These are phyloP conservation scores for Drosophila neoperkinsi DNA, from an alignment of 2,888 invertebrate species.

Conservation along the genomic window DNA sequence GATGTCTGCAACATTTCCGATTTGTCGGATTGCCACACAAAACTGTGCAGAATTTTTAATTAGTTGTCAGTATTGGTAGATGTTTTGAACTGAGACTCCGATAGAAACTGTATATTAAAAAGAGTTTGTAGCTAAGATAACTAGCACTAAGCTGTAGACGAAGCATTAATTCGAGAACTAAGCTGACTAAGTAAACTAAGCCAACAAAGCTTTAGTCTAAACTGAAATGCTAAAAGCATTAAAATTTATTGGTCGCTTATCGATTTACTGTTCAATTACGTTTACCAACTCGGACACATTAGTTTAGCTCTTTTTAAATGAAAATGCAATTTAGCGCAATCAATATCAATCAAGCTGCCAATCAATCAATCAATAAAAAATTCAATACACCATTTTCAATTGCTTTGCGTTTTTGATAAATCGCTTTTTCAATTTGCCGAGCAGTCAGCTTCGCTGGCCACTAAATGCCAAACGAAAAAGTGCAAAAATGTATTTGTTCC, in stretches of 20 bases:
- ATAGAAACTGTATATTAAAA: neutral
- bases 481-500: neutral
- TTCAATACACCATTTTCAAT: constrained; percentile 47
- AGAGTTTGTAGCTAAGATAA: neutral
- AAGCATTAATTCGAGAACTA: neutral
- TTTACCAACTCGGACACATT: neutral
- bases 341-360: constrained; percentile 20
- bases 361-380: constrained; percentile 41
- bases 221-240: neutral
- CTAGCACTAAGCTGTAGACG: neutral
- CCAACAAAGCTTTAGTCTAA: neutral
- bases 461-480: constrained; percentile 12
- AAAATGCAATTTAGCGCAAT: constrained; percentile 6
- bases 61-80: neutral
- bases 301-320: neutral
- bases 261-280: neutral
- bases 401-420: constrained; percentile 37
- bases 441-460: neutral
- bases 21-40: neutral
- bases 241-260: neutral
- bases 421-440: constrained; percentile 16
- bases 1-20: constrained; percentile 26
- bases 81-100: neutral
- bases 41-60: neutral
- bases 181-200: neutral